Evolutionary conservation across 1,140 invertebrate species (phyloP).

Genomic region (Carposina sasakii): DNA sequence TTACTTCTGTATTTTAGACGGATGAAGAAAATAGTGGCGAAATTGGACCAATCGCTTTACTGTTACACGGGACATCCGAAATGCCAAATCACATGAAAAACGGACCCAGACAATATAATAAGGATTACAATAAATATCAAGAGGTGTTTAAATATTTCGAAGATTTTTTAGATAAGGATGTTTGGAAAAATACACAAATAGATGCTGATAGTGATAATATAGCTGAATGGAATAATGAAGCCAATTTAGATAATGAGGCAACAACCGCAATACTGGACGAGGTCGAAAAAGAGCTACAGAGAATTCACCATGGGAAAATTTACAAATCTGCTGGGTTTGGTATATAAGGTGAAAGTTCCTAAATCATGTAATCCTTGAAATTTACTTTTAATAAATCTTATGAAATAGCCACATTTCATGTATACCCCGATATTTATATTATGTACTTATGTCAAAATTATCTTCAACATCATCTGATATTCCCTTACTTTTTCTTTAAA

Average conservation of each 20-base stretch:
- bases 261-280: conserved; percentile 33
- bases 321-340: conserved; percentile 3
- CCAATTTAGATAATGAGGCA: conserved; percentile 21
- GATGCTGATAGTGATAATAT: conserved; percentile 20
- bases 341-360: not conserved
- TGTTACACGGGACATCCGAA: conserved; percentile 80
- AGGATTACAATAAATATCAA: conserved; percentile 62
- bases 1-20: conserved; percentile 38
- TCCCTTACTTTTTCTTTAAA: too few species aligned
- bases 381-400: not conserved
- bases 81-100: conserved; percentile 76
- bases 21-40: conserved; percentile 70
- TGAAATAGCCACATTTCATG: not conserved
- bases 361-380: not conserved
- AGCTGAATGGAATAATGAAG: conserved; percentile 28
- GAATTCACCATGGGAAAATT: conserved; percentile 46
- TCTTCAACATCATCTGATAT: too few species aligned
- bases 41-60: conserved; percentile 73
- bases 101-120: conserved; percentile 73
- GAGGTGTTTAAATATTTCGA: conserved; percentile 29
- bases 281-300: conserved; percentile 50
- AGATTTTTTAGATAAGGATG: conserved; percentile 12
- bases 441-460: too few species aligned
- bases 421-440: too few species aligned
- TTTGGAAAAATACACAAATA: conserved; percentile 12